These are phyloP conservation scores for Ptychobarbus kaznakovi DNA, from an alignment of 2,797 vertebrate species.

Conservation along the genomic window DNA sequence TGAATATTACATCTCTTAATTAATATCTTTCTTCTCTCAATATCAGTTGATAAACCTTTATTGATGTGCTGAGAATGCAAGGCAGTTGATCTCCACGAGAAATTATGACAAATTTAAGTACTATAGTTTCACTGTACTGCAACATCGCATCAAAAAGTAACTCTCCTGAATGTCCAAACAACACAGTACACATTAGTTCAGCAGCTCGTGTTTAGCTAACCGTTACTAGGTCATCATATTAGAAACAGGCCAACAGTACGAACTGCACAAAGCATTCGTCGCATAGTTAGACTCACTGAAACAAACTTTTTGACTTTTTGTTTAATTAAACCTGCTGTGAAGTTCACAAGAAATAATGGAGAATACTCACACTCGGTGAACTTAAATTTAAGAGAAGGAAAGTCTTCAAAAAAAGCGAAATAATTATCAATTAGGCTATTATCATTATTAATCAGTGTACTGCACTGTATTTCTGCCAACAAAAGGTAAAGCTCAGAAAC, in stretches of 20 bases:
- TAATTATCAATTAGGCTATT: no score
- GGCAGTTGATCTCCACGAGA: not conserved
- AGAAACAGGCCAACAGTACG: not conserved
- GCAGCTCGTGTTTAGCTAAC: not conserved
- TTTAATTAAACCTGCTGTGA: not conserved
- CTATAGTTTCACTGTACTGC: not conserved
- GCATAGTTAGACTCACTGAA: not conserved
- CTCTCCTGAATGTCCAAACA: not conserved
- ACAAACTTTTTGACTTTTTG: not conserved
- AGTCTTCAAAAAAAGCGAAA: not conserved
- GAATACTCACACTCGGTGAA: not conserved
- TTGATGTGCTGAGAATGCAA: not conserved
- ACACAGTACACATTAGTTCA: not conserved
- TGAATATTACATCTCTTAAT: not conserved
- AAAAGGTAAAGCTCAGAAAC: not conserved
- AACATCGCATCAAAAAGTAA: not conserved
- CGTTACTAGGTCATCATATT: not conserved
- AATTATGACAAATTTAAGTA: not conserved
- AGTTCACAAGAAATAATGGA: not conserved
- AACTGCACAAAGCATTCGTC: conserved; percentile 2
- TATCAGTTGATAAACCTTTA: not conserved
- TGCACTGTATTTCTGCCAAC: not conserved
- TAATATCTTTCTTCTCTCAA: not conserved
- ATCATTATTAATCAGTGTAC: not conserved
- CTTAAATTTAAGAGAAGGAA: not conserved